phyloP scores from a whole-genome alignment of 2,113 vertebrate species.

The Hypomesus transpacificus region DNA sequence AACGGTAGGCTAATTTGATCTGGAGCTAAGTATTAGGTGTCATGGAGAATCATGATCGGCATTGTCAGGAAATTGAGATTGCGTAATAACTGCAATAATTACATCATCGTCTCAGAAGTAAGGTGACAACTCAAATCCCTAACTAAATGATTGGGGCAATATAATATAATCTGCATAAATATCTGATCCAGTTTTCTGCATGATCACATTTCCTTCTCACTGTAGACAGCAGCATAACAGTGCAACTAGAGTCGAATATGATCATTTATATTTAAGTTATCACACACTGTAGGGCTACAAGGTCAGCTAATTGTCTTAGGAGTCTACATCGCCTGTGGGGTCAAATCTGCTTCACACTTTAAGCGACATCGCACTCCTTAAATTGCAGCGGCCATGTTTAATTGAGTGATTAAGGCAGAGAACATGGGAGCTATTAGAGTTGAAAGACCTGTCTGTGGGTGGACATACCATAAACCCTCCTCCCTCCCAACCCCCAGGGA shows the following conservation, averaged over 20 bases:
- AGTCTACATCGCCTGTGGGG: constrained; percentile 34
- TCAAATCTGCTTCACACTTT: constrained; percentile 34
- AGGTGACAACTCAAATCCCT: no score
- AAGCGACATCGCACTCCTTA: constrained; percentile 49
- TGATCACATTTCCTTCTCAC: not conserved
- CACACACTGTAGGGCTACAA: not conserved
- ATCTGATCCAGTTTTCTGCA: no score
- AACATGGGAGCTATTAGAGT: constrained; percentile 40
- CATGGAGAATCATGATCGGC: no score
- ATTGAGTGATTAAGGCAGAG: constrained; percentile 59
- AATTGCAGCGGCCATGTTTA: constrained; percentile 53
- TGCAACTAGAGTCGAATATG: not conserved
- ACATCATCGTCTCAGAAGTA: no score
- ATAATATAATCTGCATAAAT: no score
- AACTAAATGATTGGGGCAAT: no score
- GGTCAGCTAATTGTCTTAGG: constrained; percentile 36
- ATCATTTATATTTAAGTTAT: not conserved
- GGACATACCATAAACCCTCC: constrained; percentile 4
- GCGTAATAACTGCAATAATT: no score
- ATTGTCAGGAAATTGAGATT: no score
- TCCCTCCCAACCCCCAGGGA: no score
- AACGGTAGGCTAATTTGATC: no score
- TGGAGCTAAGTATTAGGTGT: no score
- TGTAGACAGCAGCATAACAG: not conserved
- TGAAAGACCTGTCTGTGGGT: constrained; percentile 31